Evolutionary conservation across 2,797 vertebrate species (phyloP), one percentile per base, ranked within the genome.

Genomic region (Micrastur ruficollis): DNA sequence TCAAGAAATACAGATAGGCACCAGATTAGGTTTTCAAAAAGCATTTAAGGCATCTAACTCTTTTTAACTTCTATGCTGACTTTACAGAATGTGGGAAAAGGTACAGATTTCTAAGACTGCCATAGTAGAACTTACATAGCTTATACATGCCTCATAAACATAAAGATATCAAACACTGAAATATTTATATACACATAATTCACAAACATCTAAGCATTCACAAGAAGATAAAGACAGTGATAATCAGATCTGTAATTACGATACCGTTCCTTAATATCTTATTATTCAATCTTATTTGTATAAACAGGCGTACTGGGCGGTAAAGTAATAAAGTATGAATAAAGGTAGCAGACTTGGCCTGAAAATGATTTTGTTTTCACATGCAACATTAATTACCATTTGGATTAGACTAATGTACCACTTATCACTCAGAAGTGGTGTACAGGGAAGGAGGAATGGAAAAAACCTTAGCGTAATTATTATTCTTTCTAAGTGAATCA

Each of bases 401-500:
- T 89, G 83, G 62, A 93, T 94, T 93, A 73, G 78, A 63, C 23
- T 72, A 83, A 71, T 78, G 29, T 44, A 56, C 46, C 72, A 65
- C 46, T 81, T 89, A 89, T 40, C 75, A 68, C 42, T 89, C 2
- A 0, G 42, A 92, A 90, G 34, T 14, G 26, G 56, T 20, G n/a
- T n/a, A 88, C 40, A 74, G 52, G 46, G 53, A 95, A 87, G 52
- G 17, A 67, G 47, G 62, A 89, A 83, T 15, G 32, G 40, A 93
- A 86, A 61, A 89, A 95, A 93, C 7, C 31, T 83, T 58, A 49
- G 53, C 70, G 66, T 50, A 94, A 92, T 96, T 94, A 96, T 91
- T 90, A 86, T 82, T 93, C 86, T 81, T 95, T 90, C 29, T 63
- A 55, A 79, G 80, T 52, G n/a, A 85, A 32, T 68, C 85, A 52